Evolutionary conservation across 2,888 invertebrate species (phyloP), one percentile per base, ranked within the genome.

Genomic region (Meganola albula): DNA sequence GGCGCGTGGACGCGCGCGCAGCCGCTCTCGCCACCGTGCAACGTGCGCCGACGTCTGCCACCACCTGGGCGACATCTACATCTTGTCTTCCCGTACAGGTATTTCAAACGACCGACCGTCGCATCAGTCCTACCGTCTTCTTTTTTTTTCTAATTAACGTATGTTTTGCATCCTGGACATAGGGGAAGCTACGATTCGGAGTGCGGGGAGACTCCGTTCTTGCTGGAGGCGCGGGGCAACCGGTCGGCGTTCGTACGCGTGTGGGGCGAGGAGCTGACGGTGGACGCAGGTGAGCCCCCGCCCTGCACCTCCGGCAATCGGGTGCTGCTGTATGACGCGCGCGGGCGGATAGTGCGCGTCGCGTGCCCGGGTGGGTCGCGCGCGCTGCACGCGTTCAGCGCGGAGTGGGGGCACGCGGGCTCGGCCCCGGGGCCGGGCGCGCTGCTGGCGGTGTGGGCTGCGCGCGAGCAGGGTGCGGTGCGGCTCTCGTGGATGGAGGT

Each of bases 391-490:
- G 88, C 94, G 41, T 94, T 94, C 80, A 92, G 93, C 18, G 93
- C 91, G 60, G 93, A 93, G 66, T 94, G 94, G 94, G 86, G 66
- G 63, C 67, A 68, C 25, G 61, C 69, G 12, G 63, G 87, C 43
- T 27, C 32, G 90, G 63, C 87, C 43, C 28, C 32, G 90, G 90
- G 9, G 88, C 34, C 49, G 24, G 92, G 22, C 91, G 92, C 93
- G n/a, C 88, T 95, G 44, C 92, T 94, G 51, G 90, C 94, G 34
- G 93, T 93, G 79, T 94, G 93, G 48, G 92, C 93, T 59, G 94
- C 93, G 65, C 93, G 93, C 76, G 94, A 94, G 70, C 78, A 90
- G n/a, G 94, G 94, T 14, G 92, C 74, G 30, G 93, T 93, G 27
- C 90, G 90, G n/a, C 90, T 93, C 57, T 90, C 91, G 36, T 94